Evolutionary conservation across 2,888 invertebrate genomes (phyloP).

Genomic region (Lasioglossum vierecki): DNA sequence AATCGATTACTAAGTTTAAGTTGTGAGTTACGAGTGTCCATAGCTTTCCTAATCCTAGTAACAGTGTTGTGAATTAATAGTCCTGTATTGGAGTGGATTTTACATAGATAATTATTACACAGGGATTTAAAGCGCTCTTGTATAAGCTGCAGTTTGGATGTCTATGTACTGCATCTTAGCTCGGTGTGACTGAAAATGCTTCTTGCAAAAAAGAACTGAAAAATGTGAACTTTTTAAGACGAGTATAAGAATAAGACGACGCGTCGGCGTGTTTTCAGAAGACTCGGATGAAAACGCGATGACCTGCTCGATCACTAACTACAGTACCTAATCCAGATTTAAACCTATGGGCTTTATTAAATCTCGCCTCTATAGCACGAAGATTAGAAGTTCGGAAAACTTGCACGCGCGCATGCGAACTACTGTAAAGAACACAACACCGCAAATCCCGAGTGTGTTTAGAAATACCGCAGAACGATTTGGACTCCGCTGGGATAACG

Average conservation of each 20-base stretch:
- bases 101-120: too few species aligned
- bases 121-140: too few species aligned
- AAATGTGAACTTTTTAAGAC: too few species aligned
- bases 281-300: not conserved
- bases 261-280: not conserved
- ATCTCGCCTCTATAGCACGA: not conserved
- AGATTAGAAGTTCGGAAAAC: slow-evolving; percentile 10
- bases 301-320: not conserved
- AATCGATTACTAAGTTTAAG: not conserved
- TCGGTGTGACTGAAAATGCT: too few species aligned
- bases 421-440: not conserved
- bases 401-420: not conserved
- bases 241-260: too few species aligned
- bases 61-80: too few species aligned
- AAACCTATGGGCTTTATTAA: not conserved
- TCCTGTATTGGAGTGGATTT: too few species aligned
- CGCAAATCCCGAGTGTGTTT: slow-evolving; percentile 16
- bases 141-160: too few species aligned
- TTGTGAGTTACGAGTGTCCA: not conserved
- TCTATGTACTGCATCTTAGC: too few species aligned
- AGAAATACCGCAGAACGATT: slow-evolving; percentile 8
- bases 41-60: not conserved
- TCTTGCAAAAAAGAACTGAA: too few species aligned
- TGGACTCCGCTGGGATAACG: not conserved
- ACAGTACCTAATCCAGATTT: not conserved